Percentiles rank a stretch among this genome's conserved stretches.
Evolutionary conservation across 1,140 invertebrate genomes (phyloP).

Genomic region (Pectinophora gossypiella): DNA sequence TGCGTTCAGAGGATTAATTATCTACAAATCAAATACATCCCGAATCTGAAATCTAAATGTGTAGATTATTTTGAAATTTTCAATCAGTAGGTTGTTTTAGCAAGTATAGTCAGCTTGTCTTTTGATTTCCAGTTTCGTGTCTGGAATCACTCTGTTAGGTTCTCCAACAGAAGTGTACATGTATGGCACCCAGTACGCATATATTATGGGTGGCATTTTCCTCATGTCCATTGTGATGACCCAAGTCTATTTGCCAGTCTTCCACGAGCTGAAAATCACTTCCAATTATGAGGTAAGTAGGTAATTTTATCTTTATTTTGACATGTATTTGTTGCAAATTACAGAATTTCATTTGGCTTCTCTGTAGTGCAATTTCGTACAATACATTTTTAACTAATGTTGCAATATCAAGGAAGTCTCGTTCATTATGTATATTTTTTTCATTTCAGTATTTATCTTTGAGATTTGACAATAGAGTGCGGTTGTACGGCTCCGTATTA

Average conservation of each 20-base stretch:
- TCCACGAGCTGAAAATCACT: constrained; percentile 86
- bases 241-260: constrained; percentile 87
- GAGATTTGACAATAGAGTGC: constrained; percentile 83
- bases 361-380: no score
- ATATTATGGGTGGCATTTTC: constrained; percentile 79
- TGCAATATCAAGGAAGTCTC: no score
- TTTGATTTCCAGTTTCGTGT: constrained; percentile 85
- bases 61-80: no score
- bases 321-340: no score
- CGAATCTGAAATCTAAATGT: no score
- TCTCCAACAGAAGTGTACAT: constrained; percentile 91
- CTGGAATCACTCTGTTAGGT: constrained; percentile 88
- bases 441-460: constrained; percentile 86
- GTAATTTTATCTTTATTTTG: no score
- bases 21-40: no score
- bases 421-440: constrained; percentile 7
- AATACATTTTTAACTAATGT: no score
- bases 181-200: constrained; percentile 85
- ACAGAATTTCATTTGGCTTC: no score
- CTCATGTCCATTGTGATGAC: constrained; percentile 82
- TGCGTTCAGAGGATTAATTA: no score
- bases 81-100: no score
- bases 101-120: not conserved
- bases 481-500: constrained; percentile 83
- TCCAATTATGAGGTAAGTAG: constrained; percentile 90